Evolutionary conservation across 2,888 invertebrate species (phyloP).

Genomic region (Lamproptera curius): DNA sequence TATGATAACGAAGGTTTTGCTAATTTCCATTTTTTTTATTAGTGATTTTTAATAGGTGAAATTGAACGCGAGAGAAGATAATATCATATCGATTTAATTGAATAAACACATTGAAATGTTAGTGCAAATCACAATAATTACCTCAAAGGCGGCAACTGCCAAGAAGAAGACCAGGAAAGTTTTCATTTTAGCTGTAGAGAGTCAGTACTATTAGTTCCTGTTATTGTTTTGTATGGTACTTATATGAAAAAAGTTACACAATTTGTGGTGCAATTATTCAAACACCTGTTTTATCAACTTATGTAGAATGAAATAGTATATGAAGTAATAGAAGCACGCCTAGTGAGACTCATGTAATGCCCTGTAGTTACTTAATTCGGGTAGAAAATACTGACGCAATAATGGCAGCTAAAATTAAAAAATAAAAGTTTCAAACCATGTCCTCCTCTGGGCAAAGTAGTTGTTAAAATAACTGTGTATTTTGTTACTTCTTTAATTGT

Average conservation of each 20-base stretch:
- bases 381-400: too few relatives aligned
- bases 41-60: too few relatives aligned
- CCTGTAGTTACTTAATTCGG: not conserved
- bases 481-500: too few relatives aligned
- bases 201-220: not conserved
- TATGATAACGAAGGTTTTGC: too few relatives aligned
- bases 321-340: not conserved
- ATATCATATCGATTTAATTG: too few relatives aligned
- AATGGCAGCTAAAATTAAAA: too few relatives aligned
- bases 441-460: too few relatives aligned
- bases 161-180: conserved; percentile 34
- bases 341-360: not conserved
- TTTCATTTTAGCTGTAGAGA: conserved; percentile 39
- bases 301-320: conserved; percentile 1
- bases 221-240: conserved; percentile 4
- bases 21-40: too few relatives aligned
- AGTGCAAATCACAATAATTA: conserved; percentile 27
- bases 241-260: conserved; percentile 14
- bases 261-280: conserved; percentile 11
- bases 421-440: too few relatives aligned
- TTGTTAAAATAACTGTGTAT: too few relatives aligned
- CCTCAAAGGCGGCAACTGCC: conserved; percentile 39
- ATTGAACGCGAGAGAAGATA: too few relatives aligned
- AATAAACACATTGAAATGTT: too few relatives aligned
- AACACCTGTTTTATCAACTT: conserved; percentile 12